phyloP scores from a whole-genome alignment of 2,888 invertebrate genomes.

The Volucella inanis region DNA sequence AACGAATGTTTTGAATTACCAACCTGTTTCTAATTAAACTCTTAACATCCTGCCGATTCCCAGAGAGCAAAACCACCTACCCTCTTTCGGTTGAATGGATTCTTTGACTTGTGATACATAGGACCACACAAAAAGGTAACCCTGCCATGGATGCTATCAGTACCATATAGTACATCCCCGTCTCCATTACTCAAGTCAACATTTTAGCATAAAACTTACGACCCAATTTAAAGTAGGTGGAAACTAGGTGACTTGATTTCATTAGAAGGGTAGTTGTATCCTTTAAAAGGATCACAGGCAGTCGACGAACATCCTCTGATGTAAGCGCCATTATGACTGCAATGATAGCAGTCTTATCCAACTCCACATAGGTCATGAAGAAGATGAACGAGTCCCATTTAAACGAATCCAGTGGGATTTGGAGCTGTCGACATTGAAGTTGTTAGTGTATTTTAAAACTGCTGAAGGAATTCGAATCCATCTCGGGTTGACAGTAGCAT shows the following conservation, averaged over 20 bases:
- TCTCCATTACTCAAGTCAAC: constrained; percentile 3
- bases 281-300: not conserved
- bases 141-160: not conserved
- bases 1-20: constrained; percentile 32
- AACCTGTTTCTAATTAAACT: constrained; percentile 51
- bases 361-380: not conserved
- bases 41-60: constrained; percentile 21
- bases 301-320: not conserved
- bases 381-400: not conserved
- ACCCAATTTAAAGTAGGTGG: constrained; percentile 5
- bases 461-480: not conserved
- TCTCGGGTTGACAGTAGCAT: constrained; percentile 15
- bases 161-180: not conserved
- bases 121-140: constrained; percentile 5
- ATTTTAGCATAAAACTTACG: constrained; percentile 14
- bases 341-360: not conserved
- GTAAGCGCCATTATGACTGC: constrained; percentile 21
- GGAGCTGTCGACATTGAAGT: constrained; percentile 11
- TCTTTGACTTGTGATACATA: constrained; percentile 32
- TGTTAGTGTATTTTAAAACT: not conserved
- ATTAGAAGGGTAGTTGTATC: constrained; percentile 10
- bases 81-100: constrained; percentile 15
- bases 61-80: not conserved
- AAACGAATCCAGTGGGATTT: not conserved
- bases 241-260: constrained; percentile 25